A percentile compares a stretch with the other conserved stretches of the same genome.
Evolutionary conservation across 64 coral and sea anemone species (phyloP).

Genomic region (Catalaphyllia jardinei): DNA sequence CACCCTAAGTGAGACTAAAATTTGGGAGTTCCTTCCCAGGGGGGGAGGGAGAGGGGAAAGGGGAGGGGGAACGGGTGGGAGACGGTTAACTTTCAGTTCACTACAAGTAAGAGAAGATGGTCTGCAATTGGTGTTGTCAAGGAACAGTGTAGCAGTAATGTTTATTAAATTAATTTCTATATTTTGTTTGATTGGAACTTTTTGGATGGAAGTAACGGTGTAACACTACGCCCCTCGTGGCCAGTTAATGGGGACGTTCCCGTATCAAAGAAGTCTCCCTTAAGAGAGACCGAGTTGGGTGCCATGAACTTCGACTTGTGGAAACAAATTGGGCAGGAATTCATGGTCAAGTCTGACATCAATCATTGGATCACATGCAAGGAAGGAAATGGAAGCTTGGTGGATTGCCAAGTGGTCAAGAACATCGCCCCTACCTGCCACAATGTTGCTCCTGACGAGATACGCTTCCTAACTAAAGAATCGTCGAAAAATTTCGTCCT

Average conservation of each 20-base stretch:
- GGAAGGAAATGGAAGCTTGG: slow-evolving; percentile 46
- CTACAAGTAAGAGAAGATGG: too few relatives aligned
- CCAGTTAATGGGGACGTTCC: slow-evolving; percentile 20
- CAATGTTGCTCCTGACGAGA: slow-evolving; percentile 8
- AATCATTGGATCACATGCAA: slow-evolving; percentile 67
- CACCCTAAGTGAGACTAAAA: too few relatives aligned
- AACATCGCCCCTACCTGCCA: slow-evolving; percentile 27
- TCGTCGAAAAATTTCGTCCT: slow-evolving; percentile 6
- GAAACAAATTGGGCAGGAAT: slow-evolving; percentile 26
- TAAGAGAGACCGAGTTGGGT: slow-evolving; percentile 1
- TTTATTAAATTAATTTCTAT: neutral
- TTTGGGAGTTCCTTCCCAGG: too few relatives aligned
- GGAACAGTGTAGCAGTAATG: neutral
- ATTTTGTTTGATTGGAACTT: neutral
- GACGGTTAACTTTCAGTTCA: too few relatives aligned
- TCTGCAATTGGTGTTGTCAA: too few relatives aligned
- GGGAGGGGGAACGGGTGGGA: too few relatives aligned
- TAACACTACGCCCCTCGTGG: slow-evolving; percentile 37
- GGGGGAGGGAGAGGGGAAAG: too few relatives aligned
- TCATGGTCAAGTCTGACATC: slow-evolving; percentile 62
- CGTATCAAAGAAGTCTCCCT: neutral
- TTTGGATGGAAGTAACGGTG: neutral
- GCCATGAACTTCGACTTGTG: slow-evolving; percentile 49
- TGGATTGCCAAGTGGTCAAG: slow-evolving; percentile 56
- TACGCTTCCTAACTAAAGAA: slow-evolving; percentile 8